Percentiles rank a stretch among this genome's conserved stretches.
Conservation (phyloP, 64 coral and sea anemone species). For the Trachythela sp. region DNA sequence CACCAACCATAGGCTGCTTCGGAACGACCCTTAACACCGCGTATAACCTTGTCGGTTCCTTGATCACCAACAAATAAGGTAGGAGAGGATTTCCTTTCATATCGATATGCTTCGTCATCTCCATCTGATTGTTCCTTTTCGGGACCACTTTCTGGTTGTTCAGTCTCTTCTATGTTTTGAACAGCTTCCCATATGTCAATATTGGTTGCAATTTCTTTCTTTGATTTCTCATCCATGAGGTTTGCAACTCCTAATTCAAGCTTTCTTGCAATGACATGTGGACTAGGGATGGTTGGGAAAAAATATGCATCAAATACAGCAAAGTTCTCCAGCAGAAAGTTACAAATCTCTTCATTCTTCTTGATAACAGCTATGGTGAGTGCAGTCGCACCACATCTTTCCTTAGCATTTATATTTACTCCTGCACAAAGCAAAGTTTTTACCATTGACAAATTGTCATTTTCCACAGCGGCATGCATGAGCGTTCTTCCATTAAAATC, state of each 20-base stretch:
- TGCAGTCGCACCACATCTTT: background rate
- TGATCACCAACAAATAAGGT: too few species aligned
- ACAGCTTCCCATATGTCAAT: too few species aligned
- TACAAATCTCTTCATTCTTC: background rate
- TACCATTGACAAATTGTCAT: too few species aligned
- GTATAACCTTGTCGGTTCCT: too few species aligned
- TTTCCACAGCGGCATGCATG: background rate
- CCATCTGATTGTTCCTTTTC: background rate
- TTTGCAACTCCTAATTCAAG: background rate
- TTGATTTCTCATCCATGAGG: background rate
- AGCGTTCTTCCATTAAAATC: too few species aligned
- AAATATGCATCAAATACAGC: background rate
- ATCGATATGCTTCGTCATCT: background rate
- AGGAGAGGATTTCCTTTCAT: too few species aligned
- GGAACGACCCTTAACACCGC: too few species aligned
- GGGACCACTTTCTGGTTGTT: too few species aligned
- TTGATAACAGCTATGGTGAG: background rate
- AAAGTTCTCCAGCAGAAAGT: background rate
- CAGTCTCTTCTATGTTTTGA: too few species aligned
- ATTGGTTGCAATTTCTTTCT: too few species aligned
- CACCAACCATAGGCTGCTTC: constrained; percentile 11
- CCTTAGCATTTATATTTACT: background rate
- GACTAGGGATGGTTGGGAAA: background rate
- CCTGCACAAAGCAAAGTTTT: too few species aligned
- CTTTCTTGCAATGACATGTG: background rate